Base-by-base conservation (phyloP, 2,113 vertebrate genomes). In the Indicator indicator region DNA sequence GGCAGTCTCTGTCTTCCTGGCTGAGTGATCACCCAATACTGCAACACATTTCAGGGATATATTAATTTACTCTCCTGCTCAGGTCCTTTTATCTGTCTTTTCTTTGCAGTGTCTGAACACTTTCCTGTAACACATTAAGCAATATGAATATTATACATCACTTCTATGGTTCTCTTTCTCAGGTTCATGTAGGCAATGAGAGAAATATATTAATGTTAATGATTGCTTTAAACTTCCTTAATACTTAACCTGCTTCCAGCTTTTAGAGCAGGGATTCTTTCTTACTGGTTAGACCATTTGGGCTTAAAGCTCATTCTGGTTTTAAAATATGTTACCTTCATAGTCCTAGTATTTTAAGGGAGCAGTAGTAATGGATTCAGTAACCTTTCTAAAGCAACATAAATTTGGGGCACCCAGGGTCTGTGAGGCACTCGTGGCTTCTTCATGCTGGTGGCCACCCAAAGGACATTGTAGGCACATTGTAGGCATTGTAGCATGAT, bases 81-180 rank as follows among this genome's bases (percentile, higher is more conserved):
- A 52, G 81, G 55, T 79, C 72, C 56, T 91, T 91, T 83, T 83
- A 86, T 94, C 82, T 80, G 42, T 56, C 91, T 91, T 87, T 83
- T 69, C 71, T n/a, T 68, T 91, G 46, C 69, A 64, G 36, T 27
- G 65, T 82, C 93, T 89, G 73, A 93, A 69, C 55, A 30, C 30
- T 59, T 90, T 89, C 88, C 86, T 92, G 75, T 91, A 94, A 91
- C 11, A 3, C 75, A 81, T 91, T 93, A 94, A 93, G 85, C 65
- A 94, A 80, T 80, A 93, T 80, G 68, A 89, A 91, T 83, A 92
- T 90, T 94, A 90, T 92, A 83, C 44, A 85, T 95, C 85, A 91
- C 54, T 40, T 91, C 86, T 91, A 56, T 68, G 28, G 56, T 73
- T 95, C 78, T 77, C 58, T 74, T 87, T 58, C 89, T 90, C 88